A percentile compares a stretch with the other conserved stretches of the same genome.
These are phyloP conservation scores for Myotis lucifugus DNA, from an alignment of 2,113 vertebrate species.

Conservation along the genomic window DNA sequence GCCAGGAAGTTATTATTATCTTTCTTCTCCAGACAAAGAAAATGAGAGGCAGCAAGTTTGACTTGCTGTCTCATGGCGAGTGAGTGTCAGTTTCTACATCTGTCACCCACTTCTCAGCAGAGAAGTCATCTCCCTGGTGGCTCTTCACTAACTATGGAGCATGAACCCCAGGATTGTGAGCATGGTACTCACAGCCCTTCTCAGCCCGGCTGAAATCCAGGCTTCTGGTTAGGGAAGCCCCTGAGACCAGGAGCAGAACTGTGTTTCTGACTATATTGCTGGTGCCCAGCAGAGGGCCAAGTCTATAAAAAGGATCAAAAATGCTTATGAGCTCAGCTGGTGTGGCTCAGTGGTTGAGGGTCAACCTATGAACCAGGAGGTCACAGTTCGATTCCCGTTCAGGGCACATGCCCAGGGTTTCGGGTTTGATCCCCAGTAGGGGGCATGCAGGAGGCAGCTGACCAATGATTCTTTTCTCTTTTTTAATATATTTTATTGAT, in stretches of 20 bases:
- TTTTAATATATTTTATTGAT: too few relatives aligned
- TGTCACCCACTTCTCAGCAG: neutral
- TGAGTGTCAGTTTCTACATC: neutral
- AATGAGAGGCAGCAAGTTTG: neutral
- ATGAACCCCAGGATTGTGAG: neutral
- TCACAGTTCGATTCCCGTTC: too few relatives aligned
- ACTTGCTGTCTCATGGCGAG: neutral
- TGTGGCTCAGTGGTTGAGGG: too few relatives aligned
- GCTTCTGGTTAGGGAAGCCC: neutral
- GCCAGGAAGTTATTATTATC: neutral
- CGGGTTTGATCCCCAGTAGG: too few relatives aligned
- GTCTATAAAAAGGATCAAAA: neutral
- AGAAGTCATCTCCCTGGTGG: neutral
- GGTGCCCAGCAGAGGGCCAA: neutral
- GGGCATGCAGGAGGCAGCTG: too few relatives aligned
- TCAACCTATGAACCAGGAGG: too few relatives aligned
- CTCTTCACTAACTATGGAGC: neutral
- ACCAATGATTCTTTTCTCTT: too few relatives aligned
- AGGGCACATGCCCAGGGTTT: too few relatives aligned
- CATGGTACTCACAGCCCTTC: neutral
- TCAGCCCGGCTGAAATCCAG: neutral
- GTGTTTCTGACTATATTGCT: neutral
- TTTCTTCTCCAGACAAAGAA: slow-evolving; percentile 18
- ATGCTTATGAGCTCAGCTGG: neutral
- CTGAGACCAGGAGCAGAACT: neutral